phyloP scores from a whole-genome alignment of 1,140 invertebrate genomes.

The Sitobion miscanthi region DNA sequence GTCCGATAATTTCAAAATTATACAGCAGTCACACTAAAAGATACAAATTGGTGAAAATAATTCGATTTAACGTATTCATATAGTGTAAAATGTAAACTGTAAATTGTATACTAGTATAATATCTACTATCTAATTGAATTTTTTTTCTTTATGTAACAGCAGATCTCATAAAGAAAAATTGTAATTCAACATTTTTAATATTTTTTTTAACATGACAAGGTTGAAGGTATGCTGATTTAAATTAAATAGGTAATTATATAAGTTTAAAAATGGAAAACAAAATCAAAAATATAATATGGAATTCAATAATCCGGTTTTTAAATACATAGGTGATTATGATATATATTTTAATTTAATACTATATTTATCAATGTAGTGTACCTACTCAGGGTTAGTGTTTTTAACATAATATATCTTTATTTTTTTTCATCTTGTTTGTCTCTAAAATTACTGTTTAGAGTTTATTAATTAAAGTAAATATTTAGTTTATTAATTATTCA shows the following conservation, averaged over 20 bases:
- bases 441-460: neutral
- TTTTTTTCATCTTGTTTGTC: neutral
- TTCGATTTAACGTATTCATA: neutral
- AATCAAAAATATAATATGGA: neutral
- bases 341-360: neutral
- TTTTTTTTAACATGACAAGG: neutral
- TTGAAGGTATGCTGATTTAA: neutral
- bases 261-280: neutral
- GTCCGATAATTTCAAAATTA: neutral
- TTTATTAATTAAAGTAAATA: neutral
- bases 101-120: neutral
- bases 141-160: neutral
- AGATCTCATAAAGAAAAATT: neutral
- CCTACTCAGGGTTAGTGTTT: neutral
- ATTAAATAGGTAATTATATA: neutral
- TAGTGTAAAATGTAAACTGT: neutral
- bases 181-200: neutral
- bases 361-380: neutral
- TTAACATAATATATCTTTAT: neutral
- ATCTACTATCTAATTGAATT: neutral
- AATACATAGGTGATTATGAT: neutral
- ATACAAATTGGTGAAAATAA: neutral
- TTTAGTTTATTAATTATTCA: neutral
- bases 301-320: neutral
- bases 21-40: neutral